A percentile compares a stretch with the other conserved stretches of the same genome.
Evolutionary conservation across 2,888 invertebrate genomes (phyloP).

Genomic region (Graphium colonna): DNA sequence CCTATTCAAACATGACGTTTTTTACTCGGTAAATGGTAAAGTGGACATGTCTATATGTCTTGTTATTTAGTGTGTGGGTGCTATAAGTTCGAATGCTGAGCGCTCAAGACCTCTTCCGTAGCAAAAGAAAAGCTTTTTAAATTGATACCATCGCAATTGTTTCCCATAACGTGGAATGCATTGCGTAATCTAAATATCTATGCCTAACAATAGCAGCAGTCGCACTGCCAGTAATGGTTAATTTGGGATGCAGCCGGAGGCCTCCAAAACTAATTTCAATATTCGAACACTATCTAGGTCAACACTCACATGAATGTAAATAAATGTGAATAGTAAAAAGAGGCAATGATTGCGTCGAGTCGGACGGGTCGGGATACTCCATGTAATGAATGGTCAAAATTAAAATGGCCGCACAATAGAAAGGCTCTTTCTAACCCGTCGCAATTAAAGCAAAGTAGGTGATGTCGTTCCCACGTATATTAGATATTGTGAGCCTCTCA

Average conservation of each 20-base stretch:
- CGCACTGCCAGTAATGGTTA: not conserved
- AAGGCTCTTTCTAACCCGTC: constrained; percentile 13
- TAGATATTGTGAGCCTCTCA: constrained; percentile 41
- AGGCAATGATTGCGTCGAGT: constrained; percentile 11
- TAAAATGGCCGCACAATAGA: constrained; percentile 14
- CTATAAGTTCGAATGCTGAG: constrained; percentile 59
- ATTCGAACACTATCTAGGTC: constrained; percentile 18
- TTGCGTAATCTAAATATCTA: not conserved
- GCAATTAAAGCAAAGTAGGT: constrained; percentile 31
- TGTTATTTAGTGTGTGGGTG: constrained; percentile 77
- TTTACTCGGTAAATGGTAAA: constrained; percentile 77
- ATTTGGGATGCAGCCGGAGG: constrained; percentile 14
- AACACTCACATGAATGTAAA: constrained; percentile 19
- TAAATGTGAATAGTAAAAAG: constrained; percentile 21
- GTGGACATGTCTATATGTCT: constrained; percentile 75
- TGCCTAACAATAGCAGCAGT: not conserved
- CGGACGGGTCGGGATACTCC: constrained; percentile 16
- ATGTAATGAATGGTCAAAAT: constrained; percentile 18
- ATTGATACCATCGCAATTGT: constrained; percentile 7
- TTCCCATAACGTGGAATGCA: not conserved
- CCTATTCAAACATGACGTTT: constrained; percentile 78
- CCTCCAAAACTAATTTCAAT: constrained; percentile 19
- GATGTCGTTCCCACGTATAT: constrained; percentile 38
- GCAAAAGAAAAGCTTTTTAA: constrained; percentile 32
- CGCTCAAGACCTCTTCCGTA: constrained; percentile 52